Conservation (phyloP, 2,113 vertebrate species). For the Sinocyclocheilus grahami region DNA sequence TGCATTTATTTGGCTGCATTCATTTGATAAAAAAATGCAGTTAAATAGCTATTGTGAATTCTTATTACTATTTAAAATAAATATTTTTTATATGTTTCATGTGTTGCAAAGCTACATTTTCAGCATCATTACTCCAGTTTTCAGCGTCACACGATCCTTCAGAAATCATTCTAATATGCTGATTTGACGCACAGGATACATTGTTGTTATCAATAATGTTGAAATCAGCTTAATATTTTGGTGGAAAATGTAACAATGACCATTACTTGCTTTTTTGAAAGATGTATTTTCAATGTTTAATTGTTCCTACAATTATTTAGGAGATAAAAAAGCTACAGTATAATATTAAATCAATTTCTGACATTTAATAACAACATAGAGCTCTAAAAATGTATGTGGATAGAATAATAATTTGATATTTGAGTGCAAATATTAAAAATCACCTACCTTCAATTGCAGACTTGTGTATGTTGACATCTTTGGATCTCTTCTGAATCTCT, state of each 20-base stretch:
- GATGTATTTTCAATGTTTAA: neutral
- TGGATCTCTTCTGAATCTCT: neutral
- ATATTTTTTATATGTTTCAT: neutral
- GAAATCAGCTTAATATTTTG: neutral
- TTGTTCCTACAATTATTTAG: neutral
- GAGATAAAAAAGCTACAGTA: neutral
- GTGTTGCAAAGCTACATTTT: neutral
- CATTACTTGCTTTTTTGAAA: neutral
- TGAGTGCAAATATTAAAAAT: neutral
- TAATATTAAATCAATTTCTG: neutral
- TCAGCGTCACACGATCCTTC: neutral
- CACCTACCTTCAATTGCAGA: neutral
- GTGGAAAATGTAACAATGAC: neutral
- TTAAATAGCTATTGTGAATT: neutral
- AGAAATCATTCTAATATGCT: neutral
- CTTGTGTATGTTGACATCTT: neutral
- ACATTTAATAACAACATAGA: neutral
- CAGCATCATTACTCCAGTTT: no score
- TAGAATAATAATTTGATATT: neutral
- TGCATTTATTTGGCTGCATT: neutral
- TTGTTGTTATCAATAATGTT: neutral
- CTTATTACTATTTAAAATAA: neutral
- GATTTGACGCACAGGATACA: neutral
- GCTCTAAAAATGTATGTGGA: neutral
- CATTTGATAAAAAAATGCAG: neutral